A percentile compares a stretch with the other conserved stretches of the same genome.
Conservation (phyloP, 2,888 invertebrate genomes). For the Nycteola revayana region DNA sequence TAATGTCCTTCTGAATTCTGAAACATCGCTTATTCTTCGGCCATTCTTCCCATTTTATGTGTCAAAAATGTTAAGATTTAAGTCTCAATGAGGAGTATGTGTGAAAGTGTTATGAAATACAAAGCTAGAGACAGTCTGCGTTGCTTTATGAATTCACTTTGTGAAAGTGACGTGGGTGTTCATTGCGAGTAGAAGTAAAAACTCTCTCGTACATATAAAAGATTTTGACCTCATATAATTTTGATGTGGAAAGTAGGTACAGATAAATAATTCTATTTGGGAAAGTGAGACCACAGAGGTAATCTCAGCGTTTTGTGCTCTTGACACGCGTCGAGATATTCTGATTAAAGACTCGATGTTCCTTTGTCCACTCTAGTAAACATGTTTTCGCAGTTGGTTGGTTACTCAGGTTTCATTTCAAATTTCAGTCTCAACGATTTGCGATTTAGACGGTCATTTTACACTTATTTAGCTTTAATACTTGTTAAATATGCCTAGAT, state of each 20-base stretch:
- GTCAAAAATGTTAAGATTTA: too few species aligned
- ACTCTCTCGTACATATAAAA: constrained; percentile 35
- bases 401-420: constrained; percentile 11
- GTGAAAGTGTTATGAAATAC: constrained; percentile 10
- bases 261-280: constrained; percentile 32
- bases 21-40: too few species aligned
- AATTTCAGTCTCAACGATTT: background rate
- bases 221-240: constrained; percentile 34
- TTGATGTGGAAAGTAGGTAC: constrained; percentile 33
- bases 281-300: constrained; percentile 30
- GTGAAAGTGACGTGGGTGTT: constrained; percentile 25
- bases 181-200: constrained; percentile 32
- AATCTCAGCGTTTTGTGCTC: constrained; percentile 35
- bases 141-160: constrained; percentile 43
- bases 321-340: constrained; percentile 43
- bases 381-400: constrained; percentile 33
- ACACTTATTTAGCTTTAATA: too few species aligned
- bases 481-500: too few species aligned
- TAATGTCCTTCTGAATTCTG: too few species aligned
- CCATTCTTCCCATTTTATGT: too few species aligned
- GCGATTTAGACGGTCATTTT: too few species aligned
- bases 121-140: constrained; percentile 28
- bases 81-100: too few species aligned
- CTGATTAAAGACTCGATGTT: constrained; percentile 43
- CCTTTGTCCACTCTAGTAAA: constrained; percentile 25